Base-by-base conservation (phyloP, 1,140 invertebrate species). In the Mizuhopecten yessoensis region DNA sequence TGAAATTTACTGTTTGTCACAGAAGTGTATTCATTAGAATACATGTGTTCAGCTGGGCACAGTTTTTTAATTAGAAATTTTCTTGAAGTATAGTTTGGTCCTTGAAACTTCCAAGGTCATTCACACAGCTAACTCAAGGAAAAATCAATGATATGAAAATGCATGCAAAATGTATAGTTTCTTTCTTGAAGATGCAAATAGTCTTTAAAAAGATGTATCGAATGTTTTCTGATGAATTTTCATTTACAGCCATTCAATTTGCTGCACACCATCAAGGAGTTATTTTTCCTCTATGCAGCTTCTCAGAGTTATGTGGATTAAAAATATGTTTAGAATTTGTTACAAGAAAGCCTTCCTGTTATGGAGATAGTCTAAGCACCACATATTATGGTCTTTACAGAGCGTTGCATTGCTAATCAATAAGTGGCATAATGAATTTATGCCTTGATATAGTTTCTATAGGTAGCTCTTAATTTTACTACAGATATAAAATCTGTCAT, bases 51-150 rank as follows among this genome's bases (percentile, higher is more conserved):
- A 75, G 57, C 57, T 75, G 57, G 57, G 57, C 57, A 75, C 9
- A n/a, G 3, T 75, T 75, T 75, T 75, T 75, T 75, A 75, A 75
- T 75, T 75, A n/a, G 57, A 75, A 75, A 75, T 75, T 75, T 75
- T 29, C 57, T 75, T 75, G 57, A 75, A 75, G 57, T 75, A 29
- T 75, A 75, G 57, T 75, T 75, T 75, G 11, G 57, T 75, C 57
- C 57, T 75, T 75, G 57, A 75, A 75, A 17, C n/a, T 75, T 75
- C 17, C 57, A 75, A 75, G 57, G 57, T 75, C 57, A 17, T 75
- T 9, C 23, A 75, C 57, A 75, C 57, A 75, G 57, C 57, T 75
- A 75, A 75, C 0, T 75, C 5, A 17, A 75, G 17, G n/a, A 17
- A 75, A 75, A 75, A 75, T 75, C 57, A 11, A 75, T 75, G 57